Evolutionary conservation across 2,888 invertebrate genomes (phyloP).

Genomic region (Creontiades dilutus): DNA sequence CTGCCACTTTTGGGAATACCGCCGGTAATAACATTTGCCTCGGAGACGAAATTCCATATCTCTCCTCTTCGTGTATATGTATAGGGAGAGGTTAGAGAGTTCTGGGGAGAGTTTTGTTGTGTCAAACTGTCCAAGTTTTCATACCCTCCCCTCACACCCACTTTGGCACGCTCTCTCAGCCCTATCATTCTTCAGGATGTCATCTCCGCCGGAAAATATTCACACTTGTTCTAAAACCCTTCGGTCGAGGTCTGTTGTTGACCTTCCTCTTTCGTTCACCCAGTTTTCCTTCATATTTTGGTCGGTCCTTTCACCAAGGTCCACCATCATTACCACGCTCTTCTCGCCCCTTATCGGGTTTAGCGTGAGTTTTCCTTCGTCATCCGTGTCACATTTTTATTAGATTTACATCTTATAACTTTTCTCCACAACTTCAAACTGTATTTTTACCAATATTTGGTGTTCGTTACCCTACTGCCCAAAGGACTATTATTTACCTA

Average conservation of each 20-base stretch:
- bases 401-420: slow-evolving; percentile 25
- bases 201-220: slow-evolving; percentile 13
- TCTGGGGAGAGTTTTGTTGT: slow-evolving; percentile 2
- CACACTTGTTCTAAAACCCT: slow-evolving; percentile 5
- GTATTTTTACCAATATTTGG: neutral
- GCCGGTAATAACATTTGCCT: neutral
- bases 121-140: slow-evolving; percentile 37
- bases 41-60: neutral
- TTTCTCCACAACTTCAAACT: neutral
- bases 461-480: too few species aligned
- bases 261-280: slow-evolving; percentile 13
- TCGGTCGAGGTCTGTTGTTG: slow-evolving; percentile 7
- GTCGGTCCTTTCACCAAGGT: neutral
- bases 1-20: slow-evolving; percentile 10
- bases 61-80: neutral
- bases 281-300: slow-evolving; percentile 11
- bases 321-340: neutral
- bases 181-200: slow-evolving; percentile 25
- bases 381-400: slow-evolving; percentile 27
- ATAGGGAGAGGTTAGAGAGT: neutral
- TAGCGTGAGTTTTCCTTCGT: slow-evolving; percentile 9
- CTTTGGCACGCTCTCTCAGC: neutral
- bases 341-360: slow-evolving; percentile 36
- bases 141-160: neutral
- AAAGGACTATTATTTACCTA: too few species aligned